Evolutionary conservation across 2,797 vertebrate species (phyloP).

Genomic region (Myotis findleyi): DNA sequence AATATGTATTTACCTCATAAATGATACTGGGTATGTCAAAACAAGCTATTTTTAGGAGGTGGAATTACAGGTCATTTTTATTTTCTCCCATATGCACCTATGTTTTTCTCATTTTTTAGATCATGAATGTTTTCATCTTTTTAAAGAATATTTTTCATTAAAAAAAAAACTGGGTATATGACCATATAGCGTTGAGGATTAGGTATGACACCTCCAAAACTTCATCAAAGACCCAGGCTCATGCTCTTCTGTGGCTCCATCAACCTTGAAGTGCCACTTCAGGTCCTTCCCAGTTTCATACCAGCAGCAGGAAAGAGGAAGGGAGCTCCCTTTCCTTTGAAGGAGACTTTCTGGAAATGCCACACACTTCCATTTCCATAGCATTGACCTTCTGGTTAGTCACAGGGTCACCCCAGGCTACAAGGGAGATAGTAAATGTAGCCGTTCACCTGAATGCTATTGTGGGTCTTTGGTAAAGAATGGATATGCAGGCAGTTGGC

Average conservation of each 20-base stretch:
- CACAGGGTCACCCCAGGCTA: not conserved
- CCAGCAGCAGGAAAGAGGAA: not conserved
- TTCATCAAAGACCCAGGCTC: not conserved
- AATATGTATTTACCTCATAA: not conserved
- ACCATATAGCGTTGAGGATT: not conserved
- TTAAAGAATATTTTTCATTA: not conserved
- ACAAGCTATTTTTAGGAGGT: not conserved
- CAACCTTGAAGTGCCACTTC: not conserved
- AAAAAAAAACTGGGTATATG: not conserved
- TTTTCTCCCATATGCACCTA: not conserved
- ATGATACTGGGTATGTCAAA: not conserved
- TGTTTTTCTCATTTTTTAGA: not conserved
- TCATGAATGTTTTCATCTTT: not conserved
- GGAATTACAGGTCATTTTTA: not conserved
- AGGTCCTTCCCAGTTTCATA: not conserved
- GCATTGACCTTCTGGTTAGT: not conserved
- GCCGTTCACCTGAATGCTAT: not conserved
- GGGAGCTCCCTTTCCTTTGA: not conserved
- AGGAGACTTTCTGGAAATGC: not conserved
- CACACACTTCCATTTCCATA: not conserved
- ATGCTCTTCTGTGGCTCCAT: not conserved
- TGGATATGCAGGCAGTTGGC: not conserved
- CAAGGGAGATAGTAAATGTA: not conserved
- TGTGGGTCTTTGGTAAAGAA: not conserved
- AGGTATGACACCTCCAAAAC: not conserved